phyloP scores from a whole-genome alignment of 64 coral and sea anemone genomes.

The Platygyra sinensis region DNA sequence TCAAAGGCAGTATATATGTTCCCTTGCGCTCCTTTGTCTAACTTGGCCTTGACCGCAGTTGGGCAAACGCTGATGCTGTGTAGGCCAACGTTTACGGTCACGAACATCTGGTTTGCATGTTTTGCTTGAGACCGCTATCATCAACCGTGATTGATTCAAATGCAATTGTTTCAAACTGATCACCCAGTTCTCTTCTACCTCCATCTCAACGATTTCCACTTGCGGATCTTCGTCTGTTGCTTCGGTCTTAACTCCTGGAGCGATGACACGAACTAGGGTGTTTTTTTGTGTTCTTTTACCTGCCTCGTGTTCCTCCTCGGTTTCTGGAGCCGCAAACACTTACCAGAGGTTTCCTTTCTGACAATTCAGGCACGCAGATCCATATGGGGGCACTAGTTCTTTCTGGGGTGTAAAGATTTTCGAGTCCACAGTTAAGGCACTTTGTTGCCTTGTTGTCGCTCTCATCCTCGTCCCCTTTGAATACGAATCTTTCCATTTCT shows the following conservation, averaged over 20 bases:
- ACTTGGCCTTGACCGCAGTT: conserved; percentile 17
- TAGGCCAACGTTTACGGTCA: conserved; percentile 40
- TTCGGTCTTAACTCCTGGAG: not conserved
- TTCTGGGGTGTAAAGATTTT: conserved; percentile 8
- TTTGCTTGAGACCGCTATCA: not conserved
- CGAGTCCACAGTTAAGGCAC: not conserved
- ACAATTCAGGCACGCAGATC: conserved; percentile 34
- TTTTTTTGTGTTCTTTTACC: not conserved
- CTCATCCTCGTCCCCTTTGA: too few relatives aligned
- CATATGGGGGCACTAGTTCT: conserved; percentile 56
- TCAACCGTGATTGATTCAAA: conserved; percentile 70
- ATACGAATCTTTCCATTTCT: too few relatives aligned
- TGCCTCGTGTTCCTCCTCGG: not conserved
- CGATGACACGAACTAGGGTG: not conserved
- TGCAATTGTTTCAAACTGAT: conserved; percentile 21
- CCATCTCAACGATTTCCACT: not conserved
- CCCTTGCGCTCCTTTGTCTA: conserved; percentile 68
- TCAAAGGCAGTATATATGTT: conserved; percentile 43
- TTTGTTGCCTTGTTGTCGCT: too few relatives aligned
- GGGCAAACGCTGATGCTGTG: not conserved
- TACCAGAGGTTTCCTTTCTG: conserved; percentile 48
- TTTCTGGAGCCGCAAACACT: conserved; percentile 21
- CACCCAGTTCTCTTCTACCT: not conserved
- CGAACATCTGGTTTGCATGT: conserved; percentile 60
- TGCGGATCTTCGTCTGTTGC: not conserved